A percentile compares a stretch with the other conserved stretches of the same genome.
Conservation (phyloP, 2,797 vertebrate genomes). For the Hoplostethus atlanticus region DNA sequence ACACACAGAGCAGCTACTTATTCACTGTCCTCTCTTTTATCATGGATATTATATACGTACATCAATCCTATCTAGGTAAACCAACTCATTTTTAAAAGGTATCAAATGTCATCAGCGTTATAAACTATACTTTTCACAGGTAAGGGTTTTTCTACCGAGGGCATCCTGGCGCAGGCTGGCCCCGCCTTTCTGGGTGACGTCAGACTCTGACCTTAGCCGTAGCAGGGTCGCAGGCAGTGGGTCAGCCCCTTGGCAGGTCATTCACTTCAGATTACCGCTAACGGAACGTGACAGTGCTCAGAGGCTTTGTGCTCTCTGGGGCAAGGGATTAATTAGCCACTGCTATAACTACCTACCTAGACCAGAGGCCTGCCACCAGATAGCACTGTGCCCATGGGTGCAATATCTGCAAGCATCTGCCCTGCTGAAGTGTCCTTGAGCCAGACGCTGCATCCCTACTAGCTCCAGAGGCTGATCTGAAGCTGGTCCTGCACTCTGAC, state of each 20-base stretch:
- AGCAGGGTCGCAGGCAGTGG: slow-evolving; percentile 66
- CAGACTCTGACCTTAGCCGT: slow-evolving; percentile 59
- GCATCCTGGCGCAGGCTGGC: slow-evolving; percentile 44
- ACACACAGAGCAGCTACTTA: no score
- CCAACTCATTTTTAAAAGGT: not conserved
- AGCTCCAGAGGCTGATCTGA: no score
- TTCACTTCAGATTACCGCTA: slow-evolving; percentile 78
- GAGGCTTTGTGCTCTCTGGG: slow-evolving; percentile 75
- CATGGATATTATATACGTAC: no score
- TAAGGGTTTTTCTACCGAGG: not conserved
- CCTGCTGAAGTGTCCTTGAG: not conserved
- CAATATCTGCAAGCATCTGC: not conserved
- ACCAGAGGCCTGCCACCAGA: slow-evolving; percentile 1
- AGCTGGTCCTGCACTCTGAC: no score
- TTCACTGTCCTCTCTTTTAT: not conserved
- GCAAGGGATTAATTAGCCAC: slow-evolving; percentile 71
- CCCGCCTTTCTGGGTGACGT: slow-evolving; percentile 43
- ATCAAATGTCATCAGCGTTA: slow-evolving; percentile 35
- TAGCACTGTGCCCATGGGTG: not conserved
- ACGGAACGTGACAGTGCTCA: slow-evolving; percentile 79
- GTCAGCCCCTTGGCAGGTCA: slow-evolving; percentile 63
- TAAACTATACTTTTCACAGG: slow-evolving; percentile 40
- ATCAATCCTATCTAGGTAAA: no score
- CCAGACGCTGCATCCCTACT: not conserved
- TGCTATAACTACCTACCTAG: slow-evolving; percentile 59